Evolutionary conservation across 2,797 vertebrate genomes (phyloP).

Genomic region (Clarias pachynema): DNA sequence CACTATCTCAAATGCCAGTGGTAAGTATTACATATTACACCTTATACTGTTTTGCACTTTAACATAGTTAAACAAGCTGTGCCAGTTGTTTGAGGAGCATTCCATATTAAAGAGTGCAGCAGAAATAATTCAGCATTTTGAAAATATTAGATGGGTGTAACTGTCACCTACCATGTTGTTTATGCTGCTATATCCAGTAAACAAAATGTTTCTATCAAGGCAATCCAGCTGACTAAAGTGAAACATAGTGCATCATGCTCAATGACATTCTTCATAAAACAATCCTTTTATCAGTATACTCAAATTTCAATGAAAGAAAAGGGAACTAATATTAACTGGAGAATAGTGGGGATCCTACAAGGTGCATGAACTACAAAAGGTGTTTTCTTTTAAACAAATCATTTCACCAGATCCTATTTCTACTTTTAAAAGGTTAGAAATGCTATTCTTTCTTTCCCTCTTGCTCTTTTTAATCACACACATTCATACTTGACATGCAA

Average conservation of each 20-base stretch:
- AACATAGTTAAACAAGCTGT: background rate
- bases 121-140: background rate
- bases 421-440: slow-evolving; percentile 27
- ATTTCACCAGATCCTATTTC: slow-evolving; percentile 17
- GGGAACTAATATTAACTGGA: slow-evolving; percentile 10
- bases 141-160: background rate
- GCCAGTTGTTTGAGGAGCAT: background rate
- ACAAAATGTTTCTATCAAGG: slow-evolving; percentile 1
- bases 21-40: background rate
- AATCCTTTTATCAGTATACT: background rate
- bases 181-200: background rate
- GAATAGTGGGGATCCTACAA: slow-evolving; percentile 19
- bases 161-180: background rate
- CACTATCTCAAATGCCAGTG: slow-evolving; percentile 2
- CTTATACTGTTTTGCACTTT: background rate
- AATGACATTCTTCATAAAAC: slow-evolving; percentile 6
- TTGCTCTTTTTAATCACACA: slow-evolving; percentile 17
- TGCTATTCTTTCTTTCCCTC: slow-evolving; percentile 17
- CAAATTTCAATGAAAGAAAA: slow-evolving; percentile 3
- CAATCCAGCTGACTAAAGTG: background rate
- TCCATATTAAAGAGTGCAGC: no score
- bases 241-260: slow-evolving; percentile 18
- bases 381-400: slow-evolving; percentile 12
- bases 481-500: slow-evolving; percentile 26
- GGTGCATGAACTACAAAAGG: slow-evolving; percentile 45